Evolutionary conservation across 1,140 invertebrate species (phyloP).

Genomic region (Megalonaias nervosa): DNA sequence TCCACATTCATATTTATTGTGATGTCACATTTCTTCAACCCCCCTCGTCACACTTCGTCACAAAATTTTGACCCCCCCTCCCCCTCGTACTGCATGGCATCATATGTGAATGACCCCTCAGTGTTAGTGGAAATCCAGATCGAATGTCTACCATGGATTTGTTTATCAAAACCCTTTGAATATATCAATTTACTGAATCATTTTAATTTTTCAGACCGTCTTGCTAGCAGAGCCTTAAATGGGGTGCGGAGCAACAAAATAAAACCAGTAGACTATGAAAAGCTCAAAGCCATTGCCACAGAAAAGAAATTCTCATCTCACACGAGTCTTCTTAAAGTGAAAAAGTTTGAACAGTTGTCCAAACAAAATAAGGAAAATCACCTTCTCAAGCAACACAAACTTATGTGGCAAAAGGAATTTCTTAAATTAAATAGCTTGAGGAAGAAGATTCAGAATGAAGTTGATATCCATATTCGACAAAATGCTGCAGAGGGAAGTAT

Average conservation of each 20-base stretch:
- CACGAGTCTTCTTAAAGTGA: constrained; percentile 62
- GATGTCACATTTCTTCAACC: no score
- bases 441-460: constrained; percentile 53
- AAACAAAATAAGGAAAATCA: constrained; percentile 65
- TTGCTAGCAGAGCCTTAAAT: constrained; percentile 54
- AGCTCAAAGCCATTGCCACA: constrained; percentile 54
- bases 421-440: constrained; percentile 54
- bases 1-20: no score
- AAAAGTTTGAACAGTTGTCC: constrained; percentile 64
- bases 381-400: constrained; percentile 62
- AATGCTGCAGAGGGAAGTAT: constrained; percentile 41
- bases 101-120: no score
- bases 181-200: background rate
- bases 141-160: no score
- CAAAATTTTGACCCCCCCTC: no score
- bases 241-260: constrained; percentile 65
- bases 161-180: no score
- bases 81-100: no score
- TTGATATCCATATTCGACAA: constrained; percentile 56
- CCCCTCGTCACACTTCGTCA: no score
- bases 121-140: no score
- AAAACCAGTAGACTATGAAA: constrained; percentile 63
- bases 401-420: constrained; percentile 67
- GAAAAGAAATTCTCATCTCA: constrained; percentile 63
- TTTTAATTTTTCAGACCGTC: constrained; percentile 45